A percentile compares a stretch with the other conserved stretches of the same genome.
Evolutionary conservation across 2,888 invertebrate genomes (phyloP).

Genomic region (Habroteleia sp.): DNA sequence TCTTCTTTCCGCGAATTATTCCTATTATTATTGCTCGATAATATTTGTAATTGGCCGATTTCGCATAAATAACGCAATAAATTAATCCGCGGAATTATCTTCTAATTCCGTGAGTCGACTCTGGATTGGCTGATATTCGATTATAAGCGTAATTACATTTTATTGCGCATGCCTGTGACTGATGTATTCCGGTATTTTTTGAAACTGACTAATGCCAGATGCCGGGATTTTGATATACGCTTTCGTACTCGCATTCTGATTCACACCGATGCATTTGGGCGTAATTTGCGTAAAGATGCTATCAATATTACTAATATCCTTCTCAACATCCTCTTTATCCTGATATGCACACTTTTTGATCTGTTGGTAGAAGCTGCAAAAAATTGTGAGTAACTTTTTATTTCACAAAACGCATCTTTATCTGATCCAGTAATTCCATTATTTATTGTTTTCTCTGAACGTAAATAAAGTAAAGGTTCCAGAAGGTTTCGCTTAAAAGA

Average conservation of each 20-base stretch:
- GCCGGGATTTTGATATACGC: conserved; percentile 50
- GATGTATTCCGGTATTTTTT: conserved; percentile 41
- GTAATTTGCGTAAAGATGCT: conserved; percentile 20
- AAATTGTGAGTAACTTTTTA: conserved; percentile 2
- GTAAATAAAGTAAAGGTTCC: too few relatives aligned
- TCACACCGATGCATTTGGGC: conserved; percentile 27
- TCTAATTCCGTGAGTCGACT: conserved; percentile 18
- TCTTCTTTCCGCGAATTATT: too few relatives aligned
- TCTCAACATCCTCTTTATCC: too few relatives aligned
- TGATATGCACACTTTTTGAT: background rate
- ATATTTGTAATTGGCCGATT: too few relatives aligned
- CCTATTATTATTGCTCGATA: too few relatives aligned
- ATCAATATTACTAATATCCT: conserved; percentile 15
- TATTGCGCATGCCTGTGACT: conserved; percentile 12
- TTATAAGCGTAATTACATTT: conserved; percentile 29
- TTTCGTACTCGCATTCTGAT: conserved; percentile 41
- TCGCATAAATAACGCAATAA: conserved; percentile 23
- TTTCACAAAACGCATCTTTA: too few relatives aligned
- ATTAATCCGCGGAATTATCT: conserved; percentile 26
- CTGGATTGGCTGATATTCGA: conserved; percentile 30
- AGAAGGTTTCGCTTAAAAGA: too few relatives aligned
- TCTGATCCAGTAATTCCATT: too few relatives aligned
- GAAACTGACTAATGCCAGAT: conserved; percentile 17
- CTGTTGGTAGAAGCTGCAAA: background rate
- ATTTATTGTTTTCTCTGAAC: too few relatives aligned